Evolutionary conservation across 2,113 vertebrate genomes (phyloP), one percentile per base, ranked within the genome.

Genomic region (Delphinus delphis): DNA sequence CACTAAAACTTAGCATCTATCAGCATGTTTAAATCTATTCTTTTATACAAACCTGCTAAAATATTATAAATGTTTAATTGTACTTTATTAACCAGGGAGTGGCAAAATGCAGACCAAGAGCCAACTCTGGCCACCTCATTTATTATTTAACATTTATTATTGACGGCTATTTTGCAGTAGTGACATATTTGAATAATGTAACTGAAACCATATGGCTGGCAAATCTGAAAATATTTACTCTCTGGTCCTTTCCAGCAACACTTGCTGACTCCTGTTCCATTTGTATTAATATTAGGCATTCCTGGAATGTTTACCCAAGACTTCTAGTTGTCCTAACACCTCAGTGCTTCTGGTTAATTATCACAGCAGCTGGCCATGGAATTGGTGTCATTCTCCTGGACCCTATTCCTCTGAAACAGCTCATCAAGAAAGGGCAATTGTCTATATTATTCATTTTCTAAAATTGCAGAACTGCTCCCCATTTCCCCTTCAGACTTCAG

Each of bases 181-280:
- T 83, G 73, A 83, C 11, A 44, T 83, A 86, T 58, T 70, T 96
- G 33, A 60, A 9, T 28, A 47, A 0, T 25, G 0, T 63, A 20
- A 79, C 10, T 7, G 53, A 81, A 96, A 79, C n/a, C 13, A 31
- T 50, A 21, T 80, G 23, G 41, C 15, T 18, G 10, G 36, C 15
- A 95, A 81, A 95, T 60, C 31, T 11, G 3, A 71, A 97, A 95
- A 53, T 55, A 87, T 60, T 91, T 81, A 65, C 8, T 81, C 38
- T 38, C 67, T 63, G 21, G 8, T 70, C n/a, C 15, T 96, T 47
- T 36, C 23, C 31, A 73, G 58, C 15, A 71, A 73, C 15, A 60
- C 58, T 74, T 95, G 36, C 44, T 73, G 41, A 47, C 8, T 44
- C 15, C 21, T 63, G 8, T 33, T 84, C 8, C 31, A 76, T 28